A percentile compares a stretch with the other conserved stretches of the same genome.
These are phyloP conservation scores for Rambutsinella grinnellia DNA, from an alignment of 2,888 invertebrate species.

Conservation along the genomic window DNA sequence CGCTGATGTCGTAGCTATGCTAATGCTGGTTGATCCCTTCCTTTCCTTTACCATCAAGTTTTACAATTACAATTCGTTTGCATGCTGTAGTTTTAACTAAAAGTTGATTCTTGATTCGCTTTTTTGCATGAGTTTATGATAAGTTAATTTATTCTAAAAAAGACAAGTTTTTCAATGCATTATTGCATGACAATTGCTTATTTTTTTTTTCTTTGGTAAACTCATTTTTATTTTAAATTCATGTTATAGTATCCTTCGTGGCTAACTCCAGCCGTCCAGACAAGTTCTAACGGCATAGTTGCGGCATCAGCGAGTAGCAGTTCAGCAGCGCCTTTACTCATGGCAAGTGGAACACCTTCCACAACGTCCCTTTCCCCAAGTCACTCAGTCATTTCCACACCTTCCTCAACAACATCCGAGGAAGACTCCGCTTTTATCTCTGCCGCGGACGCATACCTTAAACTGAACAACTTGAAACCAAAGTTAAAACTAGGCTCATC, in stretches of 20 bases:
- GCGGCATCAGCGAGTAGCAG: conserved; percentile 43
- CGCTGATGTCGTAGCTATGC: conserved; percentile 11
- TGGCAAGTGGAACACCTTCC: conserved; percentile 38
- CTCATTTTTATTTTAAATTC: conserved; percentile 17
- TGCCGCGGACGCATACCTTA: conserved; percentile 45
- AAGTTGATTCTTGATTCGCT: no score
- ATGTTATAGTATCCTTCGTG: conserved; percentile 43
- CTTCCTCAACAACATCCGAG: conserved; percentile 30
- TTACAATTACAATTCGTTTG: no score
- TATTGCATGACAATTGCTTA: no score
- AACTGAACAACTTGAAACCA: conserved; percentile 39
- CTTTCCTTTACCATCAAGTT: no score
- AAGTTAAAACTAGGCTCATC: conserved; percentile 35
- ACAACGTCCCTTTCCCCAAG: conserved; percentile 40
- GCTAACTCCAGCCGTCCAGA: conserved; percentile 36
- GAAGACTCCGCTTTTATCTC: conserved; percentile 34
- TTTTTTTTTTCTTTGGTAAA: no score
- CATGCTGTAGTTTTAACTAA: no score
- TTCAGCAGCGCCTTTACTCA: conserved; percentile 36
- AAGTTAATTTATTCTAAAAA: no score
- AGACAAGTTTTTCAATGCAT: no score
- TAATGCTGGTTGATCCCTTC: no score
- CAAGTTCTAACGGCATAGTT: conserved; percentile 8
- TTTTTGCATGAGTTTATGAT: no score
- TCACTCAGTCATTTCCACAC: conserved; percentile 30